Evolutionary conservation across 2,797 vertebrate species (phyloP).

Genomic region (Argyrosomus regius): DNA sequence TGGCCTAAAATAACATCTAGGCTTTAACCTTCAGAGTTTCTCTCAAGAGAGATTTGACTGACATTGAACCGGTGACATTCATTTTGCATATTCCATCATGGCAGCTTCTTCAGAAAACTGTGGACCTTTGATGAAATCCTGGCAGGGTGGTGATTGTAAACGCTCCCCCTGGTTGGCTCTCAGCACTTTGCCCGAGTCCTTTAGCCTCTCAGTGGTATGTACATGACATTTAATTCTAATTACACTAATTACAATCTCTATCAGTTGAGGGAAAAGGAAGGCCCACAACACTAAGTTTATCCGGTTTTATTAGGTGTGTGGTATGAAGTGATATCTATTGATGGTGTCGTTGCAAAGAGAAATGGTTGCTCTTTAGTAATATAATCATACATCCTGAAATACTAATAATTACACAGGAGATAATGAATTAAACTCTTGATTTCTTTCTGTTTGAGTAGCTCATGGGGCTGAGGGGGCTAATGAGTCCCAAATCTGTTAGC

Average conservation of each 20-base stretch:
- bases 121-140: slow-evolving; percentile 48
- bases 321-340: slow-evolving; percentile 15
- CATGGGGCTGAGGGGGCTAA: slow-evolving; percentile 2
- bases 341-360: not conserved
- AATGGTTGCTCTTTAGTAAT: not conserved
- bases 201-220: slow-evolving; percentile 47
- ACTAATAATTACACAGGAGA: not conserved
- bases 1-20: slow-evolving; percentile 7
- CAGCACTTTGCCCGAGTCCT: slow-evolving; percentile 45
- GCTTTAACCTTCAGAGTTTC: slow-evolving; percentile 5
- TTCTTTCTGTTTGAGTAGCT: slow-evolving; percentile 5
- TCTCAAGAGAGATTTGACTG: slow-evolving; percentile 20
- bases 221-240: slow-evolving; percentile 66
- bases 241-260: slow-evolving; percentile 48
- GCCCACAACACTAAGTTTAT: slow-evolving; percentile 22
- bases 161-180: slow-evolving; percentile 28
- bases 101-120: slow-evolving; percentile 31
- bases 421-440: not conserved
- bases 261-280: slow-evolving; percentile 30
- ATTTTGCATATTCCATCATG: slow-evolving; percentile 12
- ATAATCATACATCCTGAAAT: not conserved
- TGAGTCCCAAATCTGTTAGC: slow-evolving; percentile 22
- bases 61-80: slow-evolving; percentile 35
- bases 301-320: slow-evolving; percentile 22
- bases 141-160: slow-evolving; percentile 44